Evolutionary conservation across 2,888 invertebrate genomes (phyloP).

Genomic region (Liposcelis brunnea): DNA sequence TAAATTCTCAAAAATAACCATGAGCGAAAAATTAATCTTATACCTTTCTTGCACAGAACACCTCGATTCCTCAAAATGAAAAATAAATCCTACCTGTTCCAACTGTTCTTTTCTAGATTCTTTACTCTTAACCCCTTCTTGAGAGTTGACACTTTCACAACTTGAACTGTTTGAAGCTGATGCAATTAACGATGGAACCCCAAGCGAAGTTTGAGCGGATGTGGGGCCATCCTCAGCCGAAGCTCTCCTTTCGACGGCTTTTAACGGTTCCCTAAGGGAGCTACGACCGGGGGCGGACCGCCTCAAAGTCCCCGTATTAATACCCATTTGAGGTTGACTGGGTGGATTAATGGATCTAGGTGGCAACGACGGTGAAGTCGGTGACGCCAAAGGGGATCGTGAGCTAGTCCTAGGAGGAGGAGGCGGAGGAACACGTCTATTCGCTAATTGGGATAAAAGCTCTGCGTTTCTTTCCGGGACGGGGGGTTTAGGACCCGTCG

Average conservation of each 20-base stretch:
- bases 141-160: slow-evolving; percentile 58
- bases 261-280: slow-evolving; percentile 18
- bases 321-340: slow-evolving; percentile 16
- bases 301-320: slow-evolving; percentile 24
- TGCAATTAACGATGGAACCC: background rate
- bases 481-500: slow-evolving; percentile 46
- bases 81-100: slow-evolving; percentile 33
- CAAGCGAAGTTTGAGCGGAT: slow-evolving; percentile 12
- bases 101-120: slow-evolving; percentile 49
- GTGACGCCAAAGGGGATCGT: slow-evolving; percentile 71
- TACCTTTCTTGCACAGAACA: too few species aligned
- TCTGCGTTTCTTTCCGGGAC: slow-evolving; percentile 69
- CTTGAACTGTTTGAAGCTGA: slow-evolving; percentile 48
- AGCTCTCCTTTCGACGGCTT: slow-evolving; percentile 17
- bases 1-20: too few species aligned
- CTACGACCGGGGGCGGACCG: slow-evolving; percentile 25
- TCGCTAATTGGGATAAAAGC: slow-evolving; percentile 45
- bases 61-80: too few species aligned
- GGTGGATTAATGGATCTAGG: slow-evolving; percentile 24
- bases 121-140: slow-evolving; percentile 42
- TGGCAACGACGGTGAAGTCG: slow-evolving; percentile 53
- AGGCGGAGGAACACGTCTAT: slow-evolving; percentile 69
- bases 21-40: too few species aligned
- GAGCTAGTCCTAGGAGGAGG: slow-evolving; percentile 84
- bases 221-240: slow-evolving; percentile 11